Percentiles rank a stretch among this genome's conserved stretches.
Conservation (phyloP, 2,888 invertebrate genomes). For the Cosmopolites sordidus region DNA sequence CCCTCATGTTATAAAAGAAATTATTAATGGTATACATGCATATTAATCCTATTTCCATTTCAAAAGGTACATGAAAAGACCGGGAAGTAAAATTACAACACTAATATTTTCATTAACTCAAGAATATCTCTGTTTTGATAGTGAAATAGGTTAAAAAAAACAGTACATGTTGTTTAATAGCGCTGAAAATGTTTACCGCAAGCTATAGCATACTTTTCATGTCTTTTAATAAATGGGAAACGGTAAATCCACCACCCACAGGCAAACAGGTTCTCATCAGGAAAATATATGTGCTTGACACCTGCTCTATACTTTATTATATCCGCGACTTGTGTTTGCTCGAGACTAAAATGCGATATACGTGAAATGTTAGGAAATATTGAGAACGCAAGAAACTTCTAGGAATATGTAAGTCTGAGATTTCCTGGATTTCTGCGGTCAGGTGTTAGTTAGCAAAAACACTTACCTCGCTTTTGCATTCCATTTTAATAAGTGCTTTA, state of each 20-base stretch:
- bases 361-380: neutral
- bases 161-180: neutral
- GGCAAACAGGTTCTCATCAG: neutral
- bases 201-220: neutral
- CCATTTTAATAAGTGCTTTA: too few relatives aligned
- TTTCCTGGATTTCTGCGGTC: too few relatives aligned
- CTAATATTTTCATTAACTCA: too few relatives aligned
- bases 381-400: neutral
- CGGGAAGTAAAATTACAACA: too few relatives aligned
- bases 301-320: neutral
- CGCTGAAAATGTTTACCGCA: neutral
- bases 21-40: too few relatives aligned
- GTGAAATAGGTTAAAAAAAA: neutral
- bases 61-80: too few relatives aligned
- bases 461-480: too few relatives aligned
- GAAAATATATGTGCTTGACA: neutral
- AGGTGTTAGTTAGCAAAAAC: too few relatives aligned
- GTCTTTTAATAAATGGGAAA: neutral
- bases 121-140: neutral
- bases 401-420: neutral
- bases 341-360: neutral
- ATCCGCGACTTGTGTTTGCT: neutral
- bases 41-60: too few relatives aligned
- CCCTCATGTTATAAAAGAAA: too few relatives aligned
- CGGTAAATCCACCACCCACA: slow-evolving; percentile 1